Evolutionary conservation across 2,797 vertebrate genomes (phyloP).

Genomic region (Rhadinocentrus ornatus): DNA sequence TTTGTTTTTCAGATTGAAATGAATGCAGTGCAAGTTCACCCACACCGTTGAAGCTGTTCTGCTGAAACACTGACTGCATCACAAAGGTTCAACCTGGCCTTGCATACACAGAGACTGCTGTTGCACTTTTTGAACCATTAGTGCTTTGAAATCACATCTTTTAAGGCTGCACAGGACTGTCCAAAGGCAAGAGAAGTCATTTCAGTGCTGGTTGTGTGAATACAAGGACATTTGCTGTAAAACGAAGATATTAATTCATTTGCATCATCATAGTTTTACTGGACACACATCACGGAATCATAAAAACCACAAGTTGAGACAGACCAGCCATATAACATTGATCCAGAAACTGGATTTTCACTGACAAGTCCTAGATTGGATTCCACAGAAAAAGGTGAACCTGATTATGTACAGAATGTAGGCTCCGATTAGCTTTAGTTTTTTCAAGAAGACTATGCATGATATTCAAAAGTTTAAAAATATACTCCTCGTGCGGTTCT

Average conservation of each 20-base stretch:
- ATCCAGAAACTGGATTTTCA: not conserved
- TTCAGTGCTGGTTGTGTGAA: slow-evolving; percentile 10
- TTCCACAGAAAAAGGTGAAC: not conserved
- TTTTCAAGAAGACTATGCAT: slow-evolving; percentile 13
- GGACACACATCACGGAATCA: too few species aligned
- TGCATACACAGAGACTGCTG: too few species aligned
- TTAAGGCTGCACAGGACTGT: too few species aligned
- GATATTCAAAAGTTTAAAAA: slow-evolving; percentile 23
- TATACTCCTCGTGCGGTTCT: not conserved
- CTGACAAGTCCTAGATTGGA: not conserved
- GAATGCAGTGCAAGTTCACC: too few species aligned
- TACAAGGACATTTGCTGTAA: slow-evolving; percentile 1
- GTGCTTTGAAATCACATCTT: too few species aligned
- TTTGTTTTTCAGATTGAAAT: too few species aligned
- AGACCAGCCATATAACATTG: slow-evolving; percentile 7
- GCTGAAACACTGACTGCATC: too few species aligned
- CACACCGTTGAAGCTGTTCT: too few species aligned
- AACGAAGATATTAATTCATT: slow-evolving; percentile 11
- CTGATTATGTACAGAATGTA: not conserved
- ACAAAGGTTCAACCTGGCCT: too few species aligned
- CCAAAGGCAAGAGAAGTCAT: too few species aligned
- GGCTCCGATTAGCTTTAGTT: not conserved
- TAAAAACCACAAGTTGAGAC: not conserved
- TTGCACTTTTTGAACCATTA: too few species aligned
- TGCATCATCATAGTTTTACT: slow-evolving; percentile 1